A percentile compares a stretch with the other conserved stretches of the same genome.
Evolutionary conservation across 1,140 invertebrate genomes (phyloP).

Genomic region (Drosophila virilis): DNA sequence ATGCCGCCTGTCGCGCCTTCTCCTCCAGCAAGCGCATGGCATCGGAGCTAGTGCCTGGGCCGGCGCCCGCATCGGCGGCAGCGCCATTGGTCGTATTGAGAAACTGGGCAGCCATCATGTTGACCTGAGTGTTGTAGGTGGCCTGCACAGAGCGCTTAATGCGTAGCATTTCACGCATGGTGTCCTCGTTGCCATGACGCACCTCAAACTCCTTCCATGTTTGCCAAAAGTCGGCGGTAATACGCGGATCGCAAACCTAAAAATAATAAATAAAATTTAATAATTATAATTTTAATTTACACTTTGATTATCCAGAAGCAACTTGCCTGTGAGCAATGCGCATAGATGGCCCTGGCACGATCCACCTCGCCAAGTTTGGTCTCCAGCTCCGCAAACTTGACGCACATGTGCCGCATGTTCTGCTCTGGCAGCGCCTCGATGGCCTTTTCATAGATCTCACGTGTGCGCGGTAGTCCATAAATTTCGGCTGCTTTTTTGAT

Average conservation of each 20-base stretch:
- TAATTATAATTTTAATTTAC: background rate
- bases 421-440: conserved; percentile 97
- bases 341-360: conserved; percentile 97
- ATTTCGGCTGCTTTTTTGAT: conserved; percentile 99
- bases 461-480: conserved; percentile 97
- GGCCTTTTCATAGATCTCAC: conserved; percentile 99
- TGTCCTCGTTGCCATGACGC: conserved; percentile 99
- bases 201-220: conserved; percentile 99
- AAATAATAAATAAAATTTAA: background rate
- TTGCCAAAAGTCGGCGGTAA: conserved; percentile 97
- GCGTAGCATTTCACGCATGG: conserved; percentile 99
- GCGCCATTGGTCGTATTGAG: conserved; percentile 89
- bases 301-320: too few species aligned
- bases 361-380: conserved; percentile 99
- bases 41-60: conserved; percentile 90
- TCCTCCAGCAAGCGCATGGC: conserved; percentile 95
- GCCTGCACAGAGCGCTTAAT: conserved; percentile 99
- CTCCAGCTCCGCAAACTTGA: conserved; percentile 98
- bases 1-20: conserved; percentile 87
- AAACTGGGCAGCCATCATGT: conserved; percentile 99
- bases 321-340: conserved; percentile 95
- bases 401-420: conserved; percentile 97
- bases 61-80: conserved; percentile 88
- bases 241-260: conserved; percentile 97
- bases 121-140: conserved; percentile 97